phyloP scores from a whole-genome alignment of 2,113 vertebrate species.

The Falcunculus frontatus region DNA sequence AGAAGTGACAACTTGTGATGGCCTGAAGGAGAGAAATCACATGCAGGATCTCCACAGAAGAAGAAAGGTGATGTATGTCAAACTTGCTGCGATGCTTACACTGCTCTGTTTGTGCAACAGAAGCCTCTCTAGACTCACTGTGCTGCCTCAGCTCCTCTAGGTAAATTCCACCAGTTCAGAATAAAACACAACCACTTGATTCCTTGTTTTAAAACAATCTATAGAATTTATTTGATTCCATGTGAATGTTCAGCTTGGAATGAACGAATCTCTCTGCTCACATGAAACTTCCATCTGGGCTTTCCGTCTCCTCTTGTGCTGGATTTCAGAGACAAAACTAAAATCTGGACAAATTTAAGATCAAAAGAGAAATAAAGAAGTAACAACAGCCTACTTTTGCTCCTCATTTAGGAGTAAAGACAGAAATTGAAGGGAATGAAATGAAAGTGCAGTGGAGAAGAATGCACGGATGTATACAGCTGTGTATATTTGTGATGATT shows the following conservation, averaged over 20 bases:
- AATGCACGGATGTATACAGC: not conserved
- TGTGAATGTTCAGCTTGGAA: not conserved
- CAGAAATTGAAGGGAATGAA: not conserved
- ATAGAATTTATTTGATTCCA: not conserved
- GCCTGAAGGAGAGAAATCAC: conserved; percentile 28
- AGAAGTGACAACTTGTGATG: conserved; percentile 47
- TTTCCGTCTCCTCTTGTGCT: not conserved
- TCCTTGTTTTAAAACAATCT: not conserved
- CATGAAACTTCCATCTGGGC: not conserved
- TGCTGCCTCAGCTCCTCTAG: not conserved
- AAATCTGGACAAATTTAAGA: not conserved
- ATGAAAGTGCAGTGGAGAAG: not conserved
- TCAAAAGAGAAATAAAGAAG: not conserved
- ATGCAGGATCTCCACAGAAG: not conserved
- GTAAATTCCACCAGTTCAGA: not conserved
- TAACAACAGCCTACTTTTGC: not conserved
- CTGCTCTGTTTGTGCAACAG: not conserved
- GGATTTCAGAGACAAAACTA: not conserved
- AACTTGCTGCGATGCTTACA: not conserved
- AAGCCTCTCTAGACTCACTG: not conserved
- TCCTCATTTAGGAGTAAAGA: not conserved
- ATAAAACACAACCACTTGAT: not conserved
- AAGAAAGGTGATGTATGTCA: not conserved
- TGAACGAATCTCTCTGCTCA: not conserved
- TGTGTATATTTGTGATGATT: not conserved